phyloP scores from a whole-genome alignment of 2,888 invertebrate genomes.

The Zygogramma bicolorata region DNA sequence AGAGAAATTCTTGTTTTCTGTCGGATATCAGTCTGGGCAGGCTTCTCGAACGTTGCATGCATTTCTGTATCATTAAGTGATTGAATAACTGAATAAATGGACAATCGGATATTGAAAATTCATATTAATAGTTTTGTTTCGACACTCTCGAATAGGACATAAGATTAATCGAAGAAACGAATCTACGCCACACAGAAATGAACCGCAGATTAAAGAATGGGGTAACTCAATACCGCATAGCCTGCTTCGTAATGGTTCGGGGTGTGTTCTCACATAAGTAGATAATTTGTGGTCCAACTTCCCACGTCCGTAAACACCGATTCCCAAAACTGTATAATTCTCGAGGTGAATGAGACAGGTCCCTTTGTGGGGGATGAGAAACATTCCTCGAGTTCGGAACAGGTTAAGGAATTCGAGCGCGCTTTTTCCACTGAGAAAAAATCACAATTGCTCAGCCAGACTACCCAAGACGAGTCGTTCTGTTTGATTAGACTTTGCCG shows the following conservation, averaged over 20 bases:
- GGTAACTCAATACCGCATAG: neutral
- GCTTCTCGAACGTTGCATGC: too few relatives aligned
- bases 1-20: too few relatives aligned
- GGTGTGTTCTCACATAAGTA: slow-evolving; percentile 1
- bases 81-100: too few relatives aligned
- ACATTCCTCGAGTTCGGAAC: slow-evolving; percentile 16
- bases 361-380: slow-evolving; percentile 3
- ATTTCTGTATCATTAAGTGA: too few relatives aligned
- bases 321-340: slow-evolving; percentile 17
- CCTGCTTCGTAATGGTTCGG: neutral
- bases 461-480: slow-evolving; percentile 16
- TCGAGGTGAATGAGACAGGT: slow-evolving; percentile 13
- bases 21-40: too few relatives aligned
- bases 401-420: slow-evolving; percentile 15
- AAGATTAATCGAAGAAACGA: neutral
- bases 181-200: neutral
- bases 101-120: neutral
- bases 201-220: neutral
- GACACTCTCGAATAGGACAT: neutral
- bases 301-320: slow-evolving; percentile 11
- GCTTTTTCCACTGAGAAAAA: slow-evolving; percentile 17
- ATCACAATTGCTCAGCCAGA: slow-evolving; percentile 12
- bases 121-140: neutral
- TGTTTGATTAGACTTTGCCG: slow-evolving; percentile 22
- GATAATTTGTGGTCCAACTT: slow-evolving; percentile 6